Evolutionary conservation across 2,888 invertebrate genomes (phyloP).

Genomic region (Xestia xanthographa): DNA sequence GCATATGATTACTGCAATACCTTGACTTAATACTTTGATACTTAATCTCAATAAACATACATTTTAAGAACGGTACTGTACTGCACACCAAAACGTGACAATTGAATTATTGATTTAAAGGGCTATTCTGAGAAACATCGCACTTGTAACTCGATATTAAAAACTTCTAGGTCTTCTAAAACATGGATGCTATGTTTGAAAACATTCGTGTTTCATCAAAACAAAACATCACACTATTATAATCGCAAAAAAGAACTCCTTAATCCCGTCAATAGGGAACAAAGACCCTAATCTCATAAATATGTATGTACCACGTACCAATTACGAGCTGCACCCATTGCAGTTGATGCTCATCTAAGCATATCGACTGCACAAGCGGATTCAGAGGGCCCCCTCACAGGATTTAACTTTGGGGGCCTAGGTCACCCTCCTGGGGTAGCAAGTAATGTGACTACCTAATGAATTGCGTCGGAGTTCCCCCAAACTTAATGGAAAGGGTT

Average conservation of each 20-base stretch:
- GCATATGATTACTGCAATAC: too few species aligned
- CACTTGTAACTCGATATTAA: constrained; percentile 32
- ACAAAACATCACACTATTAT: neutral
- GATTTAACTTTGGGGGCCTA: constrained; percentile 75
- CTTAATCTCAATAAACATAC: neutral
- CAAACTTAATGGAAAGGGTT: constrained; percentile 49
- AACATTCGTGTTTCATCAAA: constrained; percentile 15
- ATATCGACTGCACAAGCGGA: constrained; percentile 65
- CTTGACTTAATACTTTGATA: constrained; percentile 8
- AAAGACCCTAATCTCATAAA: constrained; percentile 36
- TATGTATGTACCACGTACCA: constrained; percentile 43
- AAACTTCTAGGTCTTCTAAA: constrained; percentile 38
- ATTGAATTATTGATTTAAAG: constrained; percentile 21
- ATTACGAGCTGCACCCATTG: constrained; percentile 63
- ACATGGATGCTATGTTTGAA: constrained; percentile 6
- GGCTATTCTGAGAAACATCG: constrained; percentile 32
- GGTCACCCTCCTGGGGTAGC: constrained; percentile 74
- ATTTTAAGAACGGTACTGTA: neutral
- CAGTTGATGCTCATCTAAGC: constrained; percentile 72
- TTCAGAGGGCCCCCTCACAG: constrained; percentile 74
- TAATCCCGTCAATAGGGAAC: constrained; percentile 27
- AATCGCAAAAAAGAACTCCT: constrained; percentile 4
- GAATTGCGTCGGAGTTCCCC: constrained; percentile 54
- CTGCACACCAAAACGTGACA: constrained; percentile 19
- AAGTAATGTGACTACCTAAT: constrained; percentile 60